Conservation (phyloP, 1,140 invertebrate genomes). For the Brachionus rubens region DNA sequence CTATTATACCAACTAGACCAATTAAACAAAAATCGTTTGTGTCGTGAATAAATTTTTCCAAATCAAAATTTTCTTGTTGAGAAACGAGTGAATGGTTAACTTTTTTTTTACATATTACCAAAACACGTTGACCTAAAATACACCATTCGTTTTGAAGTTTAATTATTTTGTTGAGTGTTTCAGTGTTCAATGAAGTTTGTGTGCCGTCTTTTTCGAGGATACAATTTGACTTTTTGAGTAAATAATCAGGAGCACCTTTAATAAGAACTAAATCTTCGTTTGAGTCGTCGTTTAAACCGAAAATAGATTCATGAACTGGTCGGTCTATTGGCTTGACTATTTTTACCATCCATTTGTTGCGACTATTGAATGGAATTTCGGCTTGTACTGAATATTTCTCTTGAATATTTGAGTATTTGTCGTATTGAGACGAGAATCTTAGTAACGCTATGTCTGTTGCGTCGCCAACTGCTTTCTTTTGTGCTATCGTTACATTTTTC, state of each 20-base stretch:
- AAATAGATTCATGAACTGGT: not conserved
- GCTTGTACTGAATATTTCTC: not conserved
- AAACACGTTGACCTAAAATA: not conserved
- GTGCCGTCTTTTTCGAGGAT: not conserved
- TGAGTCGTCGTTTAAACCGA: slow-evolving; percentile 5
- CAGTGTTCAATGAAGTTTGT: not conserved
- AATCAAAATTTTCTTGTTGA: slow-evolving; percentile 53
- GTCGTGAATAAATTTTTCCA: not conserved
- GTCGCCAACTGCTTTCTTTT: slow-evolving; percentile 2
- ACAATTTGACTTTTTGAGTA: not conserved
- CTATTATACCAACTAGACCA: slow-evolving; percentile 90
- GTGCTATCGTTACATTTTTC: not conserved
- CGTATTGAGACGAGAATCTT: slow-evolving; percentile 4
- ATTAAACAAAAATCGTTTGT: slow-evolving; percentile 72
- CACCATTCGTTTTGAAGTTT: slow-evolving; percentile 32
- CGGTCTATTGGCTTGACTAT: not conserved
- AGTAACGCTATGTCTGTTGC: slow-evolving; percentile 23
- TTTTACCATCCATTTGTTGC: slow-evolving; percentile 35
- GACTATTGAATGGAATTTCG: slow-evolving; percentile 15
- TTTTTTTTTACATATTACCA: slow-evolving; percentile 15
- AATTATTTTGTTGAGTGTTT: not conserved
- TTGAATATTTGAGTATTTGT: not conserved
- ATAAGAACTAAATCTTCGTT: not conserved
- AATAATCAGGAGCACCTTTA: slow-evolving; percentile 33
- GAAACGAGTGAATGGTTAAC: not conserved